phyloP scores from a whole-genome alignment of 2,113 vertebrate genomes.

The Periophthalmus modestus region DNA sequence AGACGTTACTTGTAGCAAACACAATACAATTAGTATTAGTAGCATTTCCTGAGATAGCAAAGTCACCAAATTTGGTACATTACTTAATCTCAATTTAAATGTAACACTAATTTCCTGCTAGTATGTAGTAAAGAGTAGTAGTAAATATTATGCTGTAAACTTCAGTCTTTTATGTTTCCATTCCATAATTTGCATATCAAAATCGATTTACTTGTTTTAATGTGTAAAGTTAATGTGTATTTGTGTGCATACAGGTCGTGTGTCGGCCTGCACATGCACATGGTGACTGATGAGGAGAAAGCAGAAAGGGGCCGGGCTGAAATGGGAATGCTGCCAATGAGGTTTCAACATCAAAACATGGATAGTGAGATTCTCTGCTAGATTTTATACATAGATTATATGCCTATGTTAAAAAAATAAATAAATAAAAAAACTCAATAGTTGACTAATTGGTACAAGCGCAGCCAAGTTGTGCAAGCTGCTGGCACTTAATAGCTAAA shows the following conservation, averaged over 20 bases:
- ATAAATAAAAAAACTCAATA: constrained; percentile 5
- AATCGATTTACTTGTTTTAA: background rate
- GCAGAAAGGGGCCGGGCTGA: background rate
- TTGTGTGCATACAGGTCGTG: constrained; percentile 5
- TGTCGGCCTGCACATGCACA: constrained; percentile 12
- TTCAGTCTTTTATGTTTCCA: background rate
- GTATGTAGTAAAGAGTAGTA: background rate
- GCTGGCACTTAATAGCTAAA: constrained; percentile 29
- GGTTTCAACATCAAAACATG: constrained; percentile 45
- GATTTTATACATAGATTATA: constrained; percentile 19
- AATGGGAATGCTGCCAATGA: constrained; percentile 27
- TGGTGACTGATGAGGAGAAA: constrained; percentile 2
- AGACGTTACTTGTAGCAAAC: background rate
- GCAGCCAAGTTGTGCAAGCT: constrained; percentile 28
- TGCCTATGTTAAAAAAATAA: background rate
- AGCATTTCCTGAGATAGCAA: no score
- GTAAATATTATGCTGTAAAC: background rate
- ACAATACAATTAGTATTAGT: background rate
- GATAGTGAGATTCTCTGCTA: constrained; percentile 19
- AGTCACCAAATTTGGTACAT: background rate
- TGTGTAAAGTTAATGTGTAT: constrained; percentile 3
- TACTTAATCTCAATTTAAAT: background rate
- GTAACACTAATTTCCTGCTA: background rate
- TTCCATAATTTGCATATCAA: background rate
- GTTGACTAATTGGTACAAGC: constrained; percentile 47